Conservation (phyloP, 2,797 vertebrate species). For the Syngnathus rostellatus region DNA sequence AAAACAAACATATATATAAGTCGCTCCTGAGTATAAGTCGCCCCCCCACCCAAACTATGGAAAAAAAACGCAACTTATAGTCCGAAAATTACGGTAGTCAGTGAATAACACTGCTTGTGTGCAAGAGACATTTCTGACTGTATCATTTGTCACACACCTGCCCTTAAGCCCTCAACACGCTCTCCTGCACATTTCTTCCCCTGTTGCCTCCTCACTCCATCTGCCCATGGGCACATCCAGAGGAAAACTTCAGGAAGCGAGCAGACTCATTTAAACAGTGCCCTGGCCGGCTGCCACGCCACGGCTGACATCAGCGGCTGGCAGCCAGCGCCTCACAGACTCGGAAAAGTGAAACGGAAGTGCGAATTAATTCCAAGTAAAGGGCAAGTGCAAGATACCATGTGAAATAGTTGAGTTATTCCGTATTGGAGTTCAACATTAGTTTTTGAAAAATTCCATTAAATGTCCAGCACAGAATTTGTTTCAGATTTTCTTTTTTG, state of each 20-base stretch:
- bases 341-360: constrained; percentile 12
- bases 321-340: constrained; percentile 13
- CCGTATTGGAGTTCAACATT: background rate
- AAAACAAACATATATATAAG: too few relatives aligned
- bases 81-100: background rate
- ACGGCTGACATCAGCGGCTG: constrained; percentile 24
- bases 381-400: background rate
- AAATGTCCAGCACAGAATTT: background rate
- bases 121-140: constrained; percentile 21
- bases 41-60: too few relatives aligned
- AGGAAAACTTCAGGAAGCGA: constrained; percentile 25
- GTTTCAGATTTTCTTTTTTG: too few relatives aligned
- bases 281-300: constrained; percentile 25
- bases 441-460: background rate
- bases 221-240: constrained; percentile 27
- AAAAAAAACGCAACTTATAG: too few relatives aligned
- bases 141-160: constrained; percentile 19
- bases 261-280: constrained; percentile 30
- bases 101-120: constrained; percentile 26
- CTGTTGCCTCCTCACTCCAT: constrained; percentile 2
- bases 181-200: constrained; percentile 2
- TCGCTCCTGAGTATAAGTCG: too few relatives aligned
- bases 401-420: background rate
- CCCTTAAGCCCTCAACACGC: constrained; percentile 1
- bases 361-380: constrained; percentile 13